Evolutionary conservation across 2,888 invertebrate genomes (phyloP), one percentile per base, ranked within the genome.

Genomic region (Phyto melanocephala): DNA sequence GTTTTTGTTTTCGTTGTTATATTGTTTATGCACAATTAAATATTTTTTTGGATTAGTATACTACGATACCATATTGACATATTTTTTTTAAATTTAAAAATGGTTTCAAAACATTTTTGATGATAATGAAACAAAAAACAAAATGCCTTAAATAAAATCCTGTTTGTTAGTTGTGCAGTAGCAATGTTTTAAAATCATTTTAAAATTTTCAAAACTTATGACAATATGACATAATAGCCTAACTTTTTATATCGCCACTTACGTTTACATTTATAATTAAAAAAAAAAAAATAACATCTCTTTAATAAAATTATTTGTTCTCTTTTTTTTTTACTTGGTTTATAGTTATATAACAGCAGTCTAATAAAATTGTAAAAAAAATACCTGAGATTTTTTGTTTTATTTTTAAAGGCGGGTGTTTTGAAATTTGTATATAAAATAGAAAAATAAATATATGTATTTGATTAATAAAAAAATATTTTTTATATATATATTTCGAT

Each of bases 311-410:
- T n/a, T n/a, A n/a, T 35, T 76, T 15, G 1, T 52, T 52, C 35
- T 15, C 20, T 40, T 42, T 20, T 35, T 40, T 17, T 50, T 22
- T 50, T 15, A 1, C 20, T 13, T 15, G 17, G 62, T 80, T 81
- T 76, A 76, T 35, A 60, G 72, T 67, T 77, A 68, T 28, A n/a
- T 72, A 77, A 81, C 42, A 71, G 76, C 81, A 81, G 81, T 81
- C 75, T 63, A 70, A 42, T 60, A 67, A 52, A 63, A 54, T 56
- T 79, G 47, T 75, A 50, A 70, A 56, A 50, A 56, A 79, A 58
- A 58, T 75, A 56, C 82, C 79, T 79, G 79, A 79, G 79, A 35
- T 67, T 67, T 62, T 33, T 60, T 70, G 6, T 22, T 47, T 5
- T 35, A 1, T 35, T 47, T 50, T 17, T n/a, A 15, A 35, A 50